phyloP scores from a whole-genome alignment of 2,888 invertebrate genomes.

The Smittia aterrima region DNA sequence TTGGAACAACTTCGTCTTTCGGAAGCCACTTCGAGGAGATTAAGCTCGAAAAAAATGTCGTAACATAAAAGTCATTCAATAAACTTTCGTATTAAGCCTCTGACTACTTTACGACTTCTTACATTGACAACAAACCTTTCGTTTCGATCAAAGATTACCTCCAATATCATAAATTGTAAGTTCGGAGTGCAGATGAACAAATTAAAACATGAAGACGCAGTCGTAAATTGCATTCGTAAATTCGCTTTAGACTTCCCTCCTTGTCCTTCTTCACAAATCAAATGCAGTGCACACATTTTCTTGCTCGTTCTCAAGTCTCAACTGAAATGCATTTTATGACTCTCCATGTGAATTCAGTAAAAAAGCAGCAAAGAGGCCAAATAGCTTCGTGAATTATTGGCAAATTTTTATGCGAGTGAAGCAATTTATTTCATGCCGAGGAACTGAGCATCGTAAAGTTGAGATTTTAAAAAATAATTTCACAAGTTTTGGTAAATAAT shows the following conservation, averaged over 20 bases:
- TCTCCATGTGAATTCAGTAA: constrained; percentile 10
- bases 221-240: neutral
- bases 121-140: neutral
- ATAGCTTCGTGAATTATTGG: constrained; percentile 29
- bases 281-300: neutral
- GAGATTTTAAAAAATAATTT: constrained; percentile 18
- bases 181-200: neutral
- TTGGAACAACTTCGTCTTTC: neutral
- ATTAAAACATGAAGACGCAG: neutral
- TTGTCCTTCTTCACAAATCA: neutral
- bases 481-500: constrained; percentile 3
- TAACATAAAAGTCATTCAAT: neutral
- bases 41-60: constrained; percentile 7
- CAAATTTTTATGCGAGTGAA: constrained; percentile 5
- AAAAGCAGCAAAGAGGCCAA: constrained; percentile 14
- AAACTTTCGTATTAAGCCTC: neutral
- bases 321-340: constrained; percentile 24
- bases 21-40: neutral
- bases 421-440: constrained; percentile 25
- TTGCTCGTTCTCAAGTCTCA: too few relatives aligned
- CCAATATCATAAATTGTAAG: neutral
- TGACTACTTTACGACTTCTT: constrained; percentile 18
- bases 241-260: neutral
- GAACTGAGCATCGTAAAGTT: constrained; percentile 11
- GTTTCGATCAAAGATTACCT: neutral